These are phyloP conservation scores for Vesta saturnalis DNA, from an alignment of 2,888 invertebrate species.

Conservation along the genomic window DNA sequence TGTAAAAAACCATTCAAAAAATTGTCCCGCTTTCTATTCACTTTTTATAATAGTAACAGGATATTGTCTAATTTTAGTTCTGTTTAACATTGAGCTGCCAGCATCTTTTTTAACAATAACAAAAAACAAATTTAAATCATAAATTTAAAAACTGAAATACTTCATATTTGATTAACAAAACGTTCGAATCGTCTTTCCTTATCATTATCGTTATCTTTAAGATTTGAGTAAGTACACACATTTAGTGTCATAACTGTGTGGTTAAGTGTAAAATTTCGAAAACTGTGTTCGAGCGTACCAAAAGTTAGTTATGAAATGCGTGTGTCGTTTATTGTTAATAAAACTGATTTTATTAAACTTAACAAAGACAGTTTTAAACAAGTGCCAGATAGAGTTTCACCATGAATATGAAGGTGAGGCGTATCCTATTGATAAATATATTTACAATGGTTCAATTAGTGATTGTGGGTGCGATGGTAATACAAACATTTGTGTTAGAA, in stretches of 20 bases:
- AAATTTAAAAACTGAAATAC: neutral
- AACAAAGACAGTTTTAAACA: neutral
- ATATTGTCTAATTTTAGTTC: slow-evolving; percentile 9
- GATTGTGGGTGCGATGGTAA: neutral
- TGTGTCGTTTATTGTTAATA: neutral
- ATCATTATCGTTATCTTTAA: neutral
- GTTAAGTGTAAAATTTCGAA: neutral
- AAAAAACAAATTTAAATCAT: neutral
- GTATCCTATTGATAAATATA: neutral
- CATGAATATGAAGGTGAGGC: neutral
- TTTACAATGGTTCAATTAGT: slow-evolving; percentile 15
- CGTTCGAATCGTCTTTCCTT: too few relatives aligned
- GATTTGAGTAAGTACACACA: neutral
- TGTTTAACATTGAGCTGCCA: slow-evolving; percentile 8
- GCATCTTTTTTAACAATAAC: neutral
- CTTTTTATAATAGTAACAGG: neutral
- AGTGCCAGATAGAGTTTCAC: neutral
- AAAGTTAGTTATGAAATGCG: neutral
- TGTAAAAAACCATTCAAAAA: too few relatives aligned
- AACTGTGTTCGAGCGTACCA: too few relatives aligned
- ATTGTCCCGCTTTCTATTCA: neutral
- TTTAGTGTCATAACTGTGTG: neutral
- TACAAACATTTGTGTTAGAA: slow-evolving; percentile 14
- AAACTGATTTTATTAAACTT: neutral
- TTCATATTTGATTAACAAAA: neutral